These are phyloP conservation scores for Hemibagrus wyckioides DNA, from an alignment of 2,113 vertebrate genomes.

Conservation along the genomic window DNA sequence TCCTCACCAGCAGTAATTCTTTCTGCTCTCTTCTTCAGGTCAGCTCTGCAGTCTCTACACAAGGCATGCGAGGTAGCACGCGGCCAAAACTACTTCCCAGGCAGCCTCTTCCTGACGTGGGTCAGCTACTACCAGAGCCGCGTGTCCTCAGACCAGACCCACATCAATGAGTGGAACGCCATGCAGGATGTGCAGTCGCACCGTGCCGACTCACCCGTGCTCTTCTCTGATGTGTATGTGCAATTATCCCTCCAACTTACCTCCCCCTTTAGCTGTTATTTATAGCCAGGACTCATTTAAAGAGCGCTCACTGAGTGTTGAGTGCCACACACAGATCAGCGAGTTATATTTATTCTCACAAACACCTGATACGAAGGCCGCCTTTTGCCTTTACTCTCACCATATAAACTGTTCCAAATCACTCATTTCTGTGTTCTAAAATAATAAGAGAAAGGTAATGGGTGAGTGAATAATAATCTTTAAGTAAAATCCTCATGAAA, in stretches of 20 bases:
- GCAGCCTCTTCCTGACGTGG: constrained; percentile 97
- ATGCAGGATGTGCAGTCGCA: constrained; percentile 98
- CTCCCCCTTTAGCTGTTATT: background rate
- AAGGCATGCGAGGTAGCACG: constrained; percentile 95
- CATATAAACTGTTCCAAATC: background rate
- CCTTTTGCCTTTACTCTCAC: background rate
- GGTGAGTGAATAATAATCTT: background rate
- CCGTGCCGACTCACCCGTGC: constrained; percentile 89
- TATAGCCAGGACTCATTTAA: background rate
- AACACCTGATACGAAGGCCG: background rate
- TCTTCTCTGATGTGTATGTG: constrained; percentile 94
- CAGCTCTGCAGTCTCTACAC: constrained; percentile 94
- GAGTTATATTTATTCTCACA: background rate
- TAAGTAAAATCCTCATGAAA: background rate
- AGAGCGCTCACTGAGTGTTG: background rate
- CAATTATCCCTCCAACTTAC: background rate
- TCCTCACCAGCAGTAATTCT: constrained; percentile 29
- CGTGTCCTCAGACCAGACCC: constrained; percentile 89
- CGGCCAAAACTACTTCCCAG: constrained; percentile 94
- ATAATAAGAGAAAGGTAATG: background rate
- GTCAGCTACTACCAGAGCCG: constrained; percentile 98
- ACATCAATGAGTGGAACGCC: constrained; percentile 96
- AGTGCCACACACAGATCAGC: no score
- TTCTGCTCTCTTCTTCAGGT: constrained; percentile 73
- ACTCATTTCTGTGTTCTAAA: background rate